Evolutionary conservation across 2,888 invertebrate species (phyloP).

Genomic region (Eupithecia dodoneata): DNA sequence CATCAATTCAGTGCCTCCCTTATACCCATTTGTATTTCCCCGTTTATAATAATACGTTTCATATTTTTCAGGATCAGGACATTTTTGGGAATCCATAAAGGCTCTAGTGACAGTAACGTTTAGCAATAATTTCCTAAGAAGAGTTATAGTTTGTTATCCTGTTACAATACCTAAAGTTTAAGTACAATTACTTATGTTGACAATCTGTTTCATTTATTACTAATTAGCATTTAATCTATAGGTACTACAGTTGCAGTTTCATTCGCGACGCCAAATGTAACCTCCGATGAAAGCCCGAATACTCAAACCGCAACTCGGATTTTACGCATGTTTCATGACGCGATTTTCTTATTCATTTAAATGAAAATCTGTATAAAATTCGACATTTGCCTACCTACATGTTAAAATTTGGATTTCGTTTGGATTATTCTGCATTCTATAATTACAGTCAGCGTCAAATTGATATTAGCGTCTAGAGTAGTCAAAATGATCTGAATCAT

Average conservation of each 20-base stretch:
- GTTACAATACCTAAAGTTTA: constrained; percentile 1
- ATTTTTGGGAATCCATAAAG: constrained; percentile 46
- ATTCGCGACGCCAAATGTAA: neutral
- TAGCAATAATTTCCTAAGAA: neutral
- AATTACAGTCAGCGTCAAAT: too few relatives aligned
- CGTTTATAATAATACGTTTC: constrained; percentile 13
- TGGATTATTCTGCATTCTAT: too few relatives aligned
- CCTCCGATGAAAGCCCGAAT: neutral
- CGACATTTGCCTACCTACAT: too few relatives aligned
- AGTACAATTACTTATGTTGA: constrained; percentile 1
- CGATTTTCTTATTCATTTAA: too few relatives aligned
- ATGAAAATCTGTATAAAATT: too few relatives aligned
- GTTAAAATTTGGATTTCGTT: too few relatives aligned
- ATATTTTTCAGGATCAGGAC: constrained; percentile 52
- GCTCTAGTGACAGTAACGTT: neutral
- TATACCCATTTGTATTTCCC: neutral
- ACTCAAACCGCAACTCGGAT: too few relatives aligned
- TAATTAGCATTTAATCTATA: too few relatives aligned
- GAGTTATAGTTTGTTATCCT: neutral
- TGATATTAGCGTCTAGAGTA: too few relatives aligned
- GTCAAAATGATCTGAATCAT: too few relatives aligned
- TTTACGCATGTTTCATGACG: too few relatives aligned
- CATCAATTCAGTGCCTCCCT: too few relatives aligned
- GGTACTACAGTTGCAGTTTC: neutral
- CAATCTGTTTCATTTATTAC: neutral